phyloP scores from a whole-genome alignment of 1,140 invertebrate genomes.

The Heliconius hermathena region DNA sequence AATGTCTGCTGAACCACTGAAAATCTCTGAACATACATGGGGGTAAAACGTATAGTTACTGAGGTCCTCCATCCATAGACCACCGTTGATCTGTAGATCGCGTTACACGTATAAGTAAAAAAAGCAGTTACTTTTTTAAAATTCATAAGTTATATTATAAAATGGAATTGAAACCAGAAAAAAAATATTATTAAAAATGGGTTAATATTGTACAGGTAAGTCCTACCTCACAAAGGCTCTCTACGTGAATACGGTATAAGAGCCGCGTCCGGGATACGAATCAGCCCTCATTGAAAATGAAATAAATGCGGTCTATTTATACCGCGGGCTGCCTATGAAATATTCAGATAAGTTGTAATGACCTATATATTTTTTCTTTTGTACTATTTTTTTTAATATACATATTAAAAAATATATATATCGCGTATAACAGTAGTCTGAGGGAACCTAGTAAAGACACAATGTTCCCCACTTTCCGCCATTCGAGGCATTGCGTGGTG shows the following conservation, averaged over 20 bases:
- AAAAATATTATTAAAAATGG: conserved; percentile 19
- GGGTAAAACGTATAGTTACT: too few species aligned
- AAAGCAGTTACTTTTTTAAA: too few species aligned
- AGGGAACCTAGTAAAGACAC: too few species aligned
- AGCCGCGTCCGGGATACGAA: conserved; percentile 13
- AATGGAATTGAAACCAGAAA: neutral
- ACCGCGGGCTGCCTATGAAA: neutral
- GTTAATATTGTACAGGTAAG: conserved; percentile 17
- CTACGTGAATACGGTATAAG: conserved; percentile 13
- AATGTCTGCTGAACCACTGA: too few species aligned
- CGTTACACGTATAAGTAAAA: too few species aligned
- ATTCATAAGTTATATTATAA: neutral
- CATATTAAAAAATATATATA: neutral
- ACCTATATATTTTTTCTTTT: neutral
- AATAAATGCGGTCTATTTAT: neutral
- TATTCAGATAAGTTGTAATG: neutral
- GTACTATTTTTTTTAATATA: neutral
- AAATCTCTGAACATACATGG: too few species aligned
- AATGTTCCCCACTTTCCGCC: too few species aligned
- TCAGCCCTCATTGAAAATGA: conserved; percentile 17
- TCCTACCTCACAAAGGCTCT: conserved; percentile 19
- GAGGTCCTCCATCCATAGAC: too few species aligned
- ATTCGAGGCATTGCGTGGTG: too few species aligned
- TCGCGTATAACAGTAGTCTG: too few species aligned
- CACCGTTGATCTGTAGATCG: too few species aligned